phyloP scores from a whole-genome alignment of 53 echinoderm and acorn worm species.

The Henricia sp. region DNA sequence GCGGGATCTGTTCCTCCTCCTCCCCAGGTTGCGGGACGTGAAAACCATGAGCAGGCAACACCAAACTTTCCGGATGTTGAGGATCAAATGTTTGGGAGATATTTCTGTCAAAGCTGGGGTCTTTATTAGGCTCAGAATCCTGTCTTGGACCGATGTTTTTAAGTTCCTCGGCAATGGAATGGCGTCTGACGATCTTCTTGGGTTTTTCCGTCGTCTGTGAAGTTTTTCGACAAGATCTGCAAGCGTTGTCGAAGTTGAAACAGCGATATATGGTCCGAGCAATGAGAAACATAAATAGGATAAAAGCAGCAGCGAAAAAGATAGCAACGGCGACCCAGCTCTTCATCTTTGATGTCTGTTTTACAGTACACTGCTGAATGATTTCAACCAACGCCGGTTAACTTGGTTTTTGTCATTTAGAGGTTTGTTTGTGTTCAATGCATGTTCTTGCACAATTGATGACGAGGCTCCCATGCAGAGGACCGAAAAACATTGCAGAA shows the following conservation, averaged over 20 bases:
- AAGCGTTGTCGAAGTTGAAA: not conserved
- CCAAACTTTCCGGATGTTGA: not conserved
- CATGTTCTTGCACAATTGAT: no score
- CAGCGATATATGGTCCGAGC: constrained; percentile 21
- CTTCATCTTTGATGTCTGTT: not conserved
- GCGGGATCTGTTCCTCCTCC: not conserved
- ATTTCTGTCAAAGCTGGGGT: not conserved
- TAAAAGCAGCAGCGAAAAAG: not conserved
- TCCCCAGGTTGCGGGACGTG: constrained; percentile 12
- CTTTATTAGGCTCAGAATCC: not conserved
- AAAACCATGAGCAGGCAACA: not conserved
- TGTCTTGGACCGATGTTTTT: no score
- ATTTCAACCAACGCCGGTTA: no score
- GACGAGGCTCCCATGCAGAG: no score
- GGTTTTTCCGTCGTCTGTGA: not conserved
- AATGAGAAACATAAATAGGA: constrained; percentile 7
- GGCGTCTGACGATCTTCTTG: not conserved
- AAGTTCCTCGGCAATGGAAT: not conserved
- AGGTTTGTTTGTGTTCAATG: no score
- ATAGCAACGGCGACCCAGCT: not conserved
- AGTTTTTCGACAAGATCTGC: not conserved
- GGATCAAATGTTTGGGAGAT: constrained; percentile 8
- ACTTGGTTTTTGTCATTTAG: no score
- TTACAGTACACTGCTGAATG: not conserved
- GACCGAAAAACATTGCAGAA: no score